Conservation (phyloP, 2,797 vertebrate species). For the Megalops cyprinoides region DNA sequence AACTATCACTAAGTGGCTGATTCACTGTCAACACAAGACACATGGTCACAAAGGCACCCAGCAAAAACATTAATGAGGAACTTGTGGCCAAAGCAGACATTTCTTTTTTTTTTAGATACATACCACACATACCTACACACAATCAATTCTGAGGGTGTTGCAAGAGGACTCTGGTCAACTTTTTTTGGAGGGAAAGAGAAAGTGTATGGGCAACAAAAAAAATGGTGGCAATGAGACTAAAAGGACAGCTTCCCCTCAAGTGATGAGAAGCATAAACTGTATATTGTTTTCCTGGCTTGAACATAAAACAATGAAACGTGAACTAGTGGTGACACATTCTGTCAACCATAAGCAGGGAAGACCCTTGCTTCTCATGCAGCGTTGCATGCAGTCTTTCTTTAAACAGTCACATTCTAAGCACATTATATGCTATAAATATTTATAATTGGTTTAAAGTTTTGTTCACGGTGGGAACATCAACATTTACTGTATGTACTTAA, state of each 20-base stretch:
- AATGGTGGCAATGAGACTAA: background rate
- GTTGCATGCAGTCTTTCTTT: background rate
- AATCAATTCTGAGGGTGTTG: background rate
- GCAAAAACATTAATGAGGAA: background rate
- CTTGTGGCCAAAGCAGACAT: background rate
- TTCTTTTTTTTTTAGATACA: background rate
- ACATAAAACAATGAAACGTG: background rate
- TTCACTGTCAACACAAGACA: background rate
- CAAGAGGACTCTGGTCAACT: background rate
- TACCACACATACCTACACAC: background rate
- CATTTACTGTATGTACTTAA: background rate
- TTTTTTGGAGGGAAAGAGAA: background rate
- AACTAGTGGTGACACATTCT: background rate
- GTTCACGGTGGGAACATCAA: background rate
- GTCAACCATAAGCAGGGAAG: background rate
- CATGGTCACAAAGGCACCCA: background rate
- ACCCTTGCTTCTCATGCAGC: background rate
- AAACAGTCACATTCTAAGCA: background rate
- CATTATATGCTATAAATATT: slow-evolving; percentile 1
- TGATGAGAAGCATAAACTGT: background rate
- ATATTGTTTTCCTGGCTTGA: background rate
- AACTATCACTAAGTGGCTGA: background rate
- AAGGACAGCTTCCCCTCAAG: background rate
- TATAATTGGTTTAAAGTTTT: background rate
- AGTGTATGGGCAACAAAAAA: background rate